Percentiles rank a stretch among this genome's conserved stretches.
Evolutionary conservation across 2,888 invertebrate genomes (phyloP).

Genomic region (Drosophila recens): DNA sequence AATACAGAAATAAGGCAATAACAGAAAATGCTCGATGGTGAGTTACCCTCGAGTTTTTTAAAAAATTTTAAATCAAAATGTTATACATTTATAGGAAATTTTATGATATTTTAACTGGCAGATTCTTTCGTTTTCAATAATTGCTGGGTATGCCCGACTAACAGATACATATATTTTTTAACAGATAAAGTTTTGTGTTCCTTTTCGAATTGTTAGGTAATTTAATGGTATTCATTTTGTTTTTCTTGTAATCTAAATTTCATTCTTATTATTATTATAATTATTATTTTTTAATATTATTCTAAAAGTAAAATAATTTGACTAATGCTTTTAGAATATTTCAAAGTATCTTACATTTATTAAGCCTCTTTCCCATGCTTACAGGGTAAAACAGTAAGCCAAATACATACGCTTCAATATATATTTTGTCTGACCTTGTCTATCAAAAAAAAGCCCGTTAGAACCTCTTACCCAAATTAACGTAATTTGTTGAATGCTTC

Average conservation of each 20-base stretch:
- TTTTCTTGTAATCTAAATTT: too few relatives aligned
- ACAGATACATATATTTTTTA: too few relatives aligned
- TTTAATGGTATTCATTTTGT: too few relatives aligned
- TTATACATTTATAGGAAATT: background rate
- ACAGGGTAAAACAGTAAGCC: slow-evolving; percentile 25
- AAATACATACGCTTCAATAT: slow-evolving; percentile 17
- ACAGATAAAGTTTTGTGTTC: too few relatives aligned
- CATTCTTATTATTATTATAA: too few relatives aligned
- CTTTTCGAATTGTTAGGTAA: too few relatives aligned
- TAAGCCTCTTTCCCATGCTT: background rate
- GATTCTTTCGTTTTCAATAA: background rate
- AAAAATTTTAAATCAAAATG: background rate
- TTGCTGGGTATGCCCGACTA: background rate
- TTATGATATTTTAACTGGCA: background rate
- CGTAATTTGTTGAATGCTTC: slow-evolving; percentile 53
- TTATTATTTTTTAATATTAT: too few relatives aligned
- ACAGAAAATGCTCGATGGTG: background rate
- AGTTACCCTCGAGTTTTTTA: background rate
- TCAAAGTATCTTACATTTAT: background rate
- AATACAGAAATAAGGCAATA: background rate
- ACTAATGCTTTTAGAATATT: too few relatives aligned
- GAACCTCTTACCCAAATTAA: slow-evolving; percentile 51
- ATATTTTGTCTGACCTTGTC: slow-evolving; percentile 53
- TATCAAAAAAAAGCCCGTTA: slow-evolving; percentile 58
- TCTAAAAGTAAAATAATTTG: too few relatives aligned